Evolutionary conservation across 2,888 invertebrate species (phyloP), one percentile per base, ranked within the genome.

Genomic region (Villa cingulata): DNA sequence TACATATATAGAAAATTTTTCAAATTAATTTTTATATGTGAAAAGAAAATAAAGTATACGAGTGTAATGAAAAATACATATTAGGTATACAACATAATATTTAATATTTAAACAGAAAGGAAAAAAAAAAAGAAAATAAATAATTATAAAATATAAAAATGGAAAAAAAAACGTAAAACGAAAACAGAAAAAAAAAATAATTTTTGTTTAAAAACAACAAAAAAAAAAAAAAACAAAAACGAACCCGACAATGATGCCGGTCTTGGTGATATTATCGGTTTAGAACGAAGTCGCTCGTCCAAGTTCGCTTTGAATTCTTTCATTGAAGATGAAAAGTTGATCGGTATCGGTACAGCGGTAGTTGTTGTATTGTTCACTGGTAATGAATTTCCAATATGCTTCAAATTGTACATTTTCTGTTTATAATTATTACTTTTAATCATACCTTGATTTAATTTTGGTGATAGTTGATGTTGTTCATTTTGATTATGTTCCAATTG

Each of bases 201-300:
- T 19, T 6, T 10, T 27, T 10, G 19, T 16, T 41, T 29, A 53
- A 54, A 32, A 46, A 52, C 50, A 48, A 54, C n/a, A 48, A 51
- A 53, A 58, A 52, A 44, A 52, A 54, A 59, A 57, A 54, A 58
- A 54, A 57, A 53, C 50, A 57, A 55, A 59, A 61, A 66, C 64
- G 62, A 66, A 68, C 66, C 61, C 59, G 62, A 61, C 65, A 68
- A 64, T 53, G 70, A 70, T 58, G 69, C 69, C 59, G 69, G 69
- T 62, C 69, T 62, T 56, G 70, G 67, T 56, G 66, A 62, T 53
- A 70, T 63, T 55, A 59, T 63, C 56, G 69, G 69, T 61, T 70
- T 68, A 41, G 48, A 39, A 20, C 46, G 46, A 40, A 48, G 43
- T 29, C 44, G 19, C 48, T 56, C 55, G 43, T 56, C 55, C 51